phyloP scores from a whole-genome alignment of 2,797 vertebrate genomes.

The Lycodopsis pacificus region DNA sequence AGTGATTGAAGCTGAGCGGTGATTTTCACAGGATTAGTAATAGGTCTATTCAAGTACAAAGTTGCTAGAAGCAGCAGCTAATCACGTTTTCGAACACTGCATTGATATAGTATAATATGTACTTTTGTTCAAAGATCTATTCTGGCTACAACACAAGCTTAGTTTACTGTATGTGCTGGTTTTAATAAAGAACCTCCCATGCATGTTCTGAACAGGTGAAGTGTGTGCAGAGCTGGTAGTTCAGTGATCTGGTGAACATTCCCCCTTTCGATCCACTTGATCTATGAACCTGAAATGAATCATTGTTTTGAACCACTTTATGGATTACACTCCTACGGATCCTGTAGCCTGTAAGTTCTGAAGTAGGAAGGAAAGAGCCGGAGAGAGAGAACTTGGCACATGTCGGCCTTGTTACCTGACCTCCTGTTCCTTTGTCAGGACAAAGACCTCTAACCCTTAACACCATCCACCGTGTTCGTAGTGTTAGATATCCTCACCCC shows the following conservation, averaged over 20 bases:
- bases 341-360: slow-evolving; percentile 13
- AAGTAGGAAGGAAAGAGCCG: slow-evolving; percentile 18
- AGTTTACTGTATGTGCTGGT: neutral
- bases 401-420: slow-evolving; percentile 11
- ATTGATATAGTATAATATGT: neutral
- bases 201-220: slow-evolving; percentile 21
- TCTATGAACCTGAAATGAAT: slow-evolving; percentile 60
- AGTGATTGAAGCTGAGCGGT: too few relatives aligned
- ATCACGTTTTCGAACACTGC: neutral
- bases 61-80: slow-evolving; percentile 17
- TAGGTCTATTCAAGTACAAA: neutral
- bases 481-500: slow-evolving; percentile 12
- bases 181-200: slow-evolving; percentile 1
- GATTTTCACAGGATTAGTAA: slow-evolving; percentile 2
- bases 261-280: slow-evolving; percentile 49
- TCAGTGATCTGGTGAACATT: slow-evolving; percentile 29
- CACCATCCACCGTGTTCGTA: slow-evolving; percentile 4
- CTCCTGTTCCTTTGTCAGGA: slow-evolving; percentile 35
- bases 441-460: slow-evolving; percentile 30
- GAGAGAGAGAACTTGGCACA: neutral
- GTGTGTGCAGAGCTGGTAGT: slow-evolving; percentile 24
- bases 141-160: neutral
- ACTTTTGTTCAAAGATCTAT: neutral
- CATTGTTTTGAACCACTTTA: slow-evolving; percentile 62
- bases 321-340: slow-evolving; percentile 47